phyloP scores from a whole-genome alignment of 2,888 invertebrate genomes.

The Amblyjoppa fuscipennis region DNA sequence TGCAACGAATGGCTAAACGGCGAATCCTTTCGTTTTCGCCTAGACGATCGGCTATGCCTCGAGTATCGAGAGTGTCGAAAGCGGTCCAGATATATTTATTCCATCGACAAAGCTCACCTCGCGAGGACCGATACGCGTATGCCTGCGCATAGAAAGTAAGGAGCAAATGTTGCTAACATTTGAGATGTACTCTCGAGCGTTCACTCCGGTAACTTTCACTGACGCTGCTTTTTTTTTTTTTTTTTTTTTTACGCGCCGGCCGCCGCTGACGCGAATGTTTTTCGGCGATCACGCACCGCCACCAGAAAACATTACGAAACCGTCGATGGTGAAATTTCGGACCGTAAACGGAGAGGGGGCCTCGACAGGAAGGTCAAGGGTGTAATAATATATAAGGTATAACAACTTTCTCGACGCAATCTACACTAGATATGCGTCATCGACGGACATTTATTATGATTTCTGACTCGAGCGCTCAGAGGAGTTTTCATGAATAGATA shows the following conservation, averaged over 20 bases:
- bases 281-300: conserved; percentile 62
- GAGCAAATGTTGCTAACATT: no score
- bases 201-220: conserved; percentile 33
- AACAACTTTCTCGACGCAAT: conserved; percentile 70
- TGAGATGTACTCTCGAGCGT: conserved; percentile 32
- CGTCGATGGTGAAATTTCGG: conserved; percentile 61
- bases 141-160: no score
- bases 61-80: background rate
- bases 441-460: background rate
- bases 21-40: conserved; percentile 81
- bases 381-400: conserved; percentile 68
- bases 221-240: conserved; percentile 12
- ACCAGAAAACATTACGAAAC: conserved; percentile 51
- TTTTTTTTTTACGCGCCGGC: no score
- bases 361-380: conserved; percentile 82
- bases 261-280: conserved; percentile 62
- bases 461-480: background rate
- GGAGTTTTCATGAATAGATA: background rate
- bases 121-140: no score
- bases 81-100: background rate
- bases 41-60: conserved; percentile 7
- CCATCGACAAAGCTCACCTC: background rate
- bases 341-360: conserved; percentile 13
- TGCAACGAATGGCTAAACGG: conserved; percentile 42
- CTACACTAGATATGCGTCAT: conserved; percentile 34